These are phyloP conservation scores for Xenopus borealis DNA, from an alignment of 2,113 vertebrate species.

Conservation along the genomic window DNA sequence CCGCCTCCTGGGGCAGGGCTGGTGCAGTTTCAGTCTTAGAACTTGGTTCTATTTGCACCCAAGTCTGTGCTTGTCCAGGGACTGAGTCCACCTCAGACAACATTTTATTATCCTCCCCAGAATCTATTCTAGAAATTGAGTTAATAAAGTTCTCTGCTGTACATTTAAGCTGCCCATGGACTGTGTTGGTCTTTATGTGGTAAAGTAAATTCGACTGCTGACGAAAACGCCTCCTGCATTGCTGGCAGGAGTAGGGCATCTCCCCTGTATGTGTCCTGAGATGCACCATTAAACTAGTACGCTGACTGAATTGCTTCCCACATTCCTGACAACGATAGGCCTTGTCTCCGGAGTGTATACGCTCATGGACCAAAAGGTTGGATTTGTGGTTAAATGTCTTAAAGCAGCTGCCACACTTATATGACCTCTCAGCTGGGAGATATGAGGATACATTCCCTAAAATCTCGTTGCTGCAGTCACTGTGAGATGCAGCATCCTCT, in stretches of 20 bases:
- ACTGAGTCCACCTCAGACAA: conserved; percentile 15
- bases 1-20: not conserved
- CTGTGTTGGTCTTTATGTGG: conserved; percentile 55
- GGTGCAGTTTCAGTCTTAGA: conserved; percentile 1
- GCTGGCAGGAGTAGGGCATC: conserved; percentile 39
- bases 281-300: conserved; percentile 42
- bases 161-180: conserved; percentile 33
- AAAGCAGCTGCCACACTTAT: conserved; percentile 39
- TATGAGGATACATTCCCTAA: not conserved
- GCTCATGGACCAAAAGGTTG: conserved; percentile 41
- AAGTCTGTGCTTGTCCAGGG: conserved; percentile 4
- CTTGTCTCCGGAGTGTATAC: conserved; percentile 42
- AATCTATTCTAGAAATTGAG: conserved; percentile 19
- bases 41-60: conserved; percentile 24
- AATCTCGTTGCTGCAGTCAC: not conserved
- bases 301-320: conserved; percentile 37
- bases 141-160: conserved; percentile 19
- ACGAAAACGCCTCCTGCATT: conserved; percentile 35
- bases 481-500: conserved; percentile 11
- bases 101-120: not conserved
- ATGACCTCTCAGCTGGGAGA: conserved; percentile 4
- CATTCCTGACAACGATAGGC: conserved; percentile 37
- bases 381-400: conserved; percentile 42
- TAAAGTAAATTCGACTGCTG: conserved; percentile 44
- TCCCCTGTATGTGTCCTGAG: conserved; percentile 38